A percentile compares a stretch with the other conserved stretches of the same genome.
These are phyloP conservation scores for Hypsopygia costalis DNA, from an alignment of 2,888 invertebrate genomes.

Conservation along the genomic window DNA sequence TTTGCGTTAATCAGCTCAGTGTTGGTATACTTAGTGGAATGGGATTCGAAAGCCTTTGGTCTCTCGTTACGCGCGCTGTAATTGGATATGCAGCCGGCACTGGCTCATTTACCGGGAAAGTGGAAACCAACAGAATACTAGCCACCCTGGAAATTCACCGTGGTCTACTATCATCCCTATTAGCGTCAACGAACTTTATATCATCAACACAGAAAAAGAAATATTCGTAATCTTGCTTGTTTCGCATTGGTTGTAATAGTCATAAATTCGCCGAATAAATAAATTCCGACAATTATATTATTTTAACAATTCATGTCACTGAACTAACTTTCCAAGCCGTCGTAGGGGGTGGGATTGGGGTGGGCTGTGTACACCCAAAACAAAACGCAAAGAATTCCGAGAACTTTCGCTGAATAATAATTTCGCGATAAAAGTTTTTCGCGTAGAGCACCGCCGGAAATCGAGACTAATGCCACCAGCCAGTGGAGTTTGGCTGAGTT, in stretches of 20 bases:
- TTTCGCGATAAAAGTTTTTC: slow-evolving; percentile 63
- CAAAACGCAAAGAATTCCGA: slow-evolving; percentile 67
- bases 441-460: slow-evolving; percentile 58
- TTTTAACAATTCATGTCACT: slow-evolving; percentile 45
- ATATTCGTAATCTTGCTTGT: no score
- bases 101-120: slow-evolving; percentile 48
- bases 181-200: no score
- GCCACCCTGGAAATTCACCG: slow-evolving; percentile 32
- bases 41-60: slow-evolving; percentile 32
- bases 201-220: no score
- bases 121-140: slow-evolving; percentile 53
- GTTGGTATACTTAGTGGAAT: no score
- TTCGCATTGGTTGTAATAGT: no score
- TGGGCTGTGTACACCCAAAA: slow-evolving; percentile 44
- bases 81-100: slow-evolving; percentile 60
- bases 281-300: slow-evolving; percentile 12
- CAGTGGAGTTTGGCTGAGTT: slow-evolving; percentile 64
- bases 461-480: slow-evolving; percentile 60
- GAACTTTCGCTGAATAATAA: slow-evolving; percentile 74
- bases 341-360: slow-evolving; percentile 29
- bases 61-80: slow-evolving; percentile 32
- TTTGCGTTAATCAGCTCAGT: slow-evolving; percentile 50
- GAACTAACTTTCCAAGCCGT: slow-evolving; percentile 42
- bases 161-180: slow-evolving; percentile 30
- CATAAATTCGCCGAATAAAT: no score